Base-by-base conservation (phyloP, 2,113 vertebrate genomes). In the Bostrychus sinensis region DNA sequence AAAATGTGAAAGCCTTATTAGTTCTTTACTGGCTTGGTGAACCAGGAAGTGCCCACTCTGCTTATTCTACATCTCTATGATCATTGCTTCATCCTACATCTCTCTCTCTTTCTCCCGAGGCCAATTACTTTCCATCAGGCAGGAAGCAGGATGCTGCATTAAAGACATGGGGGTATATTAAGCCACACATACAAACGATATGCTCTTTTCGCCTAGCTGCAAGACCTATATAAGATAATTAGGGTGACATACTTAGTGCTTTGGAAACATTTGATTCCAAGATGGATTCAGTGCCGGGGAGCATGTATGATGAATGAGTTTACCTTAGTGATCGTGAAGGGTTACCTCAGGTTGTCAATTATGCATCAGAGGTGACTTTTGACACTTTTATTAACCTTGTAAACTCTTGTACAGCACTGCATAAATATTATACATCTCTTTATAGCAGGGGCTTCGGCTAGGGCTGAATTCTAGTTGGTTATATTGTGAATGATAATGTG, bases 101-200 rank as follows among this genome's bases (percentile, higher is more conserved):
- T 1, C 0, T 19, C 64, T 60, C 73, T 74, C 85, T 82, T 80
- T 75, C 87, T 84, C 84, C 78, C 14, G 77, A 78, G 85, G 85
- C 84, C 83, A 89, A 88, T 88, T 86, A 88, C 80, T 59, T 85
- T 83, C 76, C 82, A 82, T 87, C 80, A 88, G 76, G 62, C 85
- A 82, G 82, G 83, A 85, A 85, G 76, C 80, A 59, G 76, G 83
- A 87, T 83, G 73, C 77, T 1, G 73, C 80, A 82, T 85, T 80
- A 80, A 86, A 86, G 82, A 88, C 76, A 71, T 46, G 50, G 34
- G 76, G 65, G 72, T 77, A 78, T 75, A 82, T 86, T 81, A 77
- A 83, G 78, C 69, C 65, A 76, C 81, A 66, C 72, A 41, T 28
- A 62, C 69, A 69, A 61, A 76, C 68, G 45, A 72, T 57, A 48